Conservation (phyloP, 2,797 vertebrate genomes). For the Hippoglossus hippoglossus region DNA sequence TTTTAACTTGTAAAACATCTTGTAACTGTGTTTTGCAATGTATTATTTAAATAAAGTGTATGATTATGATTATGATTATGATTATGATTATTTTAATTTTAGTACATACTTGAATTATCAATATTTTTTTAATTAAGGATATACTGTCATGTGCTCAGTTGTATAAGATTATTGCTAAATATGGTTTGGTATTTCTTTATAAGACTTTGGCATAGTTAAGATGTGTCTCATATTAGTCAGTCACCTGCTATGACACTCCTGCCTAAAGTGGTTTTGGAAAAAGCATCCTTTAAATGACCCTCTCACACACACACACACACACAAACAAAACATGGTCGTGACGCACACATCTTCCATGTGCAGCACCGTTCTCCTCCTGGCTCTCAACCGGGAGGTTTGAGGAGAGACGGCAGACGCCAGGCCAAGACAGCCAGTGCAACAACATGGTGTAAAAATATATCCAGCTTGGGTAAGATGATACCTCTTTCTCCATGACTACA, state of each 20-base stretch:
- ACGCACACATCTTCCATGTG: slow-evolving; percentile 33
- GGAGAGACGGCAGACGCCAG: slow-evolving; percentile 32
- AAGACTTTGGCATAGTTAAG: neutral
- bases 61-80: too few relatives aligned
- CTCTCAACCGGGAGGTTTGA: slow-evolving; percentile 6
- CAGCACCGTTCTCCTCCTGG: slow-evolving; percentile 14
- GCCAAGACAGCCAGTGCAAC: slow-evolving; percentile 55
- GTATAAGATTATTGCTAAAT: slow-evolving; percentile 10
- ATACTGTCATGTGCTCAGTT: neutral
- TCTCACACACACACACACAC: slow-evolving; percentile 10
- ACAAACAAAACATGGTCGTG: slow-evolving; percentile 39
- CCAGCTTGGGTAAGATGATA: slow-evolving; percentile 73
- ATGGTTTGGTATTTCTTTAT: neutral
- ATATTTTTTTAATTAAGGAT: neutral
- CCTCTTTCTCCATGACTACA: slow-evolving; percentile 59
- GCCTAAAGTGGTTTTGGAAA: neutral
- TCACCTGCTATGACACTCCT: neutral
- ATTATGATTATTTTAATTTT: too few relatives aligned
- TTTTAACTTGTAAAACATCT: too few relatives aligned
- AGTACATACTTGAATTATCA: too few relatives aligned
- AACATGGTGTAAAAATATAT: slow-evolving; percentile 80
- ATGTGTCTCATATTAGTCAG: slow-evolving; percentile 1
- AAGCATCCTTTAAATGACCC: slow-evolving; percentile 13
- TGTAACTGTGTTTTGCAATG: too few relatives aligned
- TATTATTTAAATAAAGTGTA: too few relatives aligned